Conservation (phyloP, 2,113 vertebrate species). For the Trematocara stigmaticum region DNA sequence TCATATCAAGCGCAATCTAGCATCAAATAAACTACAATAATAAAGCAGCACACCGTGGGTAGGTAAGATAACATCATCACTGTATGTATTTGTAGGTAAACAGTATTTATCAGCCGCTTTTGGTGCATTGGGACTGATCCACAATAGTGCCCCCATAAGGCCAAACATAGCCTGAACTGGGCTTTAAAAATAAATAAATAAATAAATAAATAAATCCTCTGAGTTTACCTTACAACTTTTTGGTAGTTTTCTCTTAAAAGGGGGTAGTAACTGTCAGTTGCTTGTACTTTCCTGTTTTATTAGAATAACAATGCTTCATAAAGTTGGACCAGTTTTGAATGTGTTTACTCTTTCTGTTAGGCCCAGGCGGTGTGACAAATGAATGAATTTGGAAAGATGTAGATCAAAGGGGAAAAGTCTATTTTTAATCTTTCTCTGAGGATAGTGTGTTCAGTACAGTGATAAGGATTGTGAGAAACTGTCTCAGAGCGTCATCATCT, state of each 20-base stretch:
- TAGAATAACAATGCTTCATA: background rate
- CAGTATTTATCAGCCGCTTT: background rate
- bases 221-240: background rate
- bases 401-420: background rate
- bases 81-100: background rate
- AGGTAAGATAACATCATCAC: background rate
- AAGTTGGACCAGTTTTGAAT: background rate
- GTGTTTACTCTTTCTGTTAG: background rate
- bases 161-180: background rate
- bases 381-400: background rate
- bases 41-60: background rate
- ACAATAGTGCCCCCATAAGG: background rate
- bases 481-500: constrained; percentile 58
- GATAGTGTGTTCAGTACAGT: constrained; percentile 70
- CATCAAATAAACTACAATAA: background rate
- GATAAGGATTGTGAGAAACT: constrained; percentile 74
- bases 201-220: background rate
- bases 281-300: background rate
- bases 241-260: background rate
- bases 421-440: constrained; percentile 10
- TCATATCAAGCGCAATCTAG: background rate
- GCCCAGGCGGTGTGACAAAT: background rate
- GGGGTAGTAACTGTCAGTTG: background rate
- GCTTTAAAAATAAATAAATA: background rate
- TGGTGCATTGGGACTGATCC: background rate